Percentiles rank a stretch among this genome's conserved stretches.
These are phyloP conservation scores for Dyspetes luteomarginatus DNA, from an alignment of 2,888 invertebrate genomes.

Conservation along the genomic window DNA sequence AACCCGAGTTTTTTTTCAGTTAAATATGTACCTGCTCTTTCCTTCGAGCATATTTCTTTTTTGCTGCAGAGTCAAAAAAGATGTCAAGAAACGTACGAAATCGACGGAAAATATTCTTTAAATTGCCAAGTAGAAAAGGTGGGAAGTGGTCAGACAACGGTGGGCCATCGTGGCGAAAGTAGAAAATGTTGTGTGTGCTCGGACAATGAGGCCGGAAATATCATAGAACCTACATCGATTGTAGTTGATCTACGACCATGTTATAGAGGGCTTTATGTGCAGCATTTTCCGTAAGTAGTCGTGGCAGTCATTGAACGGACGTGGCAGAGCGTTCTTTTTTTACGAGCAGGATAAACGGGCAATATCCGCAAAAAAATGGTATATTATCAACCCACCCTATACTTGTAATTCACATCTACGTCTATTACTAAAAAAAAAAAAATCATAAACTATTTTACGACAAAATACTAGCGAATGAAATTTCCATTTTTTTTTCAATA, in stretches of 20 bases:
- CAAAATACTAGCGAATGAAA: too few species aligned
- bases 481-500: too few species aligned
- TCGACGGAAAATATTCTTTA: too few species aligned
- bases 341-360: constrained; percentile 27
- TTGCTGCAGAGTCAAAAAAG: too few species aligned
- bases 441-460: too few species aligned
- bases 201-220: not conserved
- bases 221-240: not conserved
- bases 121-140: not conserved
- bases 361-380: constrained; percentile 28
- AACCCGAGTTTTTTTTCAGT: not conserved
- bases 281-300: constrained; percentile 39
- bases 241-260: not conserved
- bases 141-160: not conserved
- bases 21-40: not conserved
- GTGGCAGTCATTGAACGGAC: constrained; percentile 57
- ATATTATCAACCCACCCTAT: not conserved
- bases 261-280: constrained; percentile 5
- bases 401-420: not conserved
- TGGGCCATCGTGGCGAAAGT: constrained; percentile 59
- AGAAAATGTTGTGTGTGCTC: constrained; percentile 11
- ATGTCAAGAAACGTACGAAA: too few species aligned
- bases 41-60: too few species aligned
- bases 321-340: constrained; percentile 43
- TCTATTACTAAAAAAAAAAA: too few species aligned